Percentiles rank a stretch among this genome's conserved stretches.
phyloP scores from a whole-genome alignment of 2,888 invertebrate genomes.

The Napeogenes inachia region DNA sequence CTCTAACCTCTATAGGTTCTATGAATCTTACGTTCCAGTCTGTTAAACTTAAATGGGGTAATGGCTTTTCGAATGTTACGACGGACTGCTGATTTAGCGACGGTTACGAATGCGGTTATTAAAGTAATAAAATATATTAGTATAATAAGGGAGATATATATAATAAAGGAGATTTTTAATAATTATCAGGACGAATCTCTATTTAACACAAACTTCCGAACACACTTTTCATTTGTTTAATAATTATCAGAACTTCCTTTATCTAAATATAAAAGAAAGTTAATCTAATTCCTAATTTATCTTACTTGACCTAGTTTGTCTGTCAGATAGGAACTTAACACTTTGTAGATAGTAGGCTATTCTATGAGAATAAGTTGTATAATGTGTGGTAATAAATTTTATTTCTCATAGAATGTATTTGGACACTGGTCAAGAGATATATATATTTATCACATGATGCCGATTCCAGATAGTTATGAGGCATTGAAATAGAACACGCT shows the following conservation, averaged over 20 bases:
- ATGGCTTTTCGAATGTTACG: slow-evolving; percentile 81
- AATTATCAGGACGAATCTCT: too few relatives aligned
- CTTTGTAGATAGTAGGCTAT: slow-evolving; percentile 10
- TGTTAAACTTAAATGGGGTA: slow-evolving; percentile 82
- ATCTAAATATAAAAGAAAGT: slow-evolving; percentile 13
- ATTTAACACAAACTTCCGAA: too few relatives aligned
- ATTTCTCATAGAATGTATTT: slow-evolving; percentile 25
- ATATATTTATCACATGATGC: slow-evolving; percentile 24
- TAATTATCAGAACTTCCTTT: too few relatives aligned
- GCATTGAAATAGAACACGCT: too few relatives aligned
- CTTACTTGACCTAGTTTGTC: slow-evolving; percentile 24
- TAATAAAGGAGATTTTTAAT: too few relatives aligned
- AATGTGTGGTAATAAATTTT: slow-evolving; percentile 23
- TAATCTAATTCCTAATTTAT: slow-evolving; percentile 22
- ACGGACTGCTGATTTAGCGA: slow-evolving; percentile 53
- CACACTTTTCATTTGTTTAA: too few relatives aligned
- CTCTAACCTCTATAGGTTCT: slow-evolving; percentile 73
- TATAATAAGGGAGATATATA: too few relatives aligned
- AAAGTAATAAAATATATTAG: too few relatives aligned
- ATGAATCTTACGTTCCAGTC: slow-evolving; percentile 85
- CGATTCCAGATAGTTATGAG: slow-evolving; percentile 10
- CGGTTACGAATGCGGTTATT: too few relatives aligned
- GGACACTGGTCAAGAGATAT: slow-evolving; percentile 29
- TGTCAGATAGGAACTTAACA: slow-evolving; percentile 17
- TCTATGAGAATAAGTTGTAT: slow-evolving; percentile 20